Conservation (phyloP, 1,140 invertebrate species). For the Aphidius ervi region DNA sequence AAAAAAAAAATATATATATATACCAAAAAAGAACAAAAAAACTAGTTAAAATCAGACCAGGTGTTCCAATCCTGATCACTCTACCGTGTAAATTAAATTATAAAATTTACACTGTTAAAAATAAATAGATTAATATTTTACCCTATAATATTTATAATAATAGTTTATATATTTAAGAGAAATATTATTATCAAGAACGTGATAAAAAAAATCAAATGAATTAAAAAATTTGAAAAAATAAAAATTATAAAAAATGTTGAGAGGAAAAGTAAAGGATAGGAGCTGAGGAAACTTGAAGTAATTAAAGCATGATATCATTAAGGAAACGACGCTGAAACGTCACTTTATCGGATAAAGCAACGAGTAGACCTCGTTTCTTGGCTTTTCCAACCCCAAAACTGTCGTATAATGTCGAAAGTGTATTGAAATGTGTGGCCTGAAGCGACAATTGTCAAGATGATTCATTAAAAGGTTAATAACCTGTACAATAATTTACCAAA, state of each 20-base stretch:
- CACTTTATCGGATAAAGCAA: neutral
- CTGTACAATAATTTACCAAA: neutral
- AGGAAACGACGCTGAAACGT: constrained; percentile 12
- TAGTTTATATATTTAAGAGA: too few species aligned
- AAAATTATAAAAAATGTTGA: constrained; percentile 3
- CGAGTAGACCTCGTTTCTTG: neutral
- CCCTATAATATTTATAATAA: too few species aligned
- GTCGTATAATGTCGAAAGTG: constrained; percentile 1
- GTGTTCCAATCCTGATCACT: too few species aligned
- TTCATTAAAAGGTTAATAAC: constrained; percentile 7
- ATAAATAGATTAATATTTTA: too few species aligned
- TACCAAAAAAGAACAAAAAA: too few species aligned
- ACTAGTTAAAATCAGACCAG: too few species aligned
- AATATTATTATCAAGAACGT: too few species aligned
- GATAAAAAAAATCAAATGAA: too few species aligned
- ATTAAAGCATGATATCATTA: constrained; percentile 15
- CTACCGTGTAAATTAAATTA: too few species aligned
- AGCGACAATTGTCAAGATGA: constrained; percentile 10
- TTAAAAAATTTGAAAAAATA: too few species aligned
- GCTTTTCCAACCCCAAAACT: constrained; percentile 1
- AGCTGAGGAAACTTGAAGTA: constrained; percentile 9
- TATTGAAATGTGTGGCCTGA: constrained; percentile 13
- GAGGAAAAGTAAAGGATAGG: neutral
- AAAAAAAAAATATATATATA: too few species aligned
- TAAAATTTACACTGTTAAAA: too few species aligned